Evolutionary conservation across 2,797 vertebrate genomes (phyloP).

Genomic region (Peromyscus nudipes): DNA sequence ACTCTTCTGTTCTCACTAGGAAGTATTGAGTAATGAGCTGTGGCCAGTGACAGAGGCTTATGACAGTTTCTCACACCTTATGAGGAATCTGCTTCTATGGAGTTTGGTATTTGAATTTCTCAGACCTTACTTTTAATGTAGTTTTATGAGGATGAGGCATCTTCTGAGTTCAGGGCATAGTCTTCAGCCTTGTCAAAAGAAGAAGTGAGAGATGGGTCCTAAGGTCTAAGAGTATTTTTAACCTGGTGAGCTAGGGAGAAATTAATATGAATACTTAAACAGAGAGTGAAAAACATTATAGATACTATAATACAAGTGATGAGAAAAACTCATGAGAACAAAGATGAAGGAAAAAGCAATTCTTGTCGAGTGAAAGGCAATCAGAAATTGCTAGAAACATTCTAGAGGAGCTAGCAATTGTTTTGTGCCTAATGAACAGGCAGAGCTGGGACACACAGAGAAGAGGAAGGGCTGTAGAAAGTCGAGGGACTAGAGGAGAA

Average conservation of each 20-base stretch:
- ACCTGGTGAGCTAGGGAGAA: not conserved
- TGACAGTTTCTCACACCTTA: not conserved
- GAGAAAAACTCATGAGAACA: not conserved
- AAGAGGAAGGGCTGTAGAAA: not conserved
- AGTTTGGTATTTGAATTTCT: not conserved
- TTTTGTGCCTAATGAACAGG: not conserved
- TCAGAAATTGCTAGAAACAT: not conserved
- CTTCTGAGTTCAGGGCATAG: not conserved
- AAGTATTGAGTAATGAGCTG: not conserved
- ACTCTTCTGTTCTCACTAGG: not conserved
- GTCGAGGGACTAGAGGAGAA: not conserved
- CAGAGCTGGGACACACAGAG: not conserved
- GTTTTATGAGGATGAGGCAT: not conserved
- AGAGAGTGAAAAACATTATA: not conserved
- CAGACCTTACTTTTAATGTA: not conserved
- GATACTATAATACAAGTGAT: not conserved
- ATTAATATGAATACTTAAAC: not conserved
- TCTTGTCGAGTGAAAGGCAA: not conserved
- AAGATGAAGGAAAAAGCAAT: slow-evolving; percentile 24
- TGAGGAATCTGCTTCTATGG: not conserved
- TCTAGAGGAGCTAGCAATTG: not conserved
- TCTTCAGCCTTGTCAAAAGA: not conserved
- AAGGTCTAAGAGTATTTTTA: not conserved
- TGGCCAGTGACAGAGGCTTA: not conserved
- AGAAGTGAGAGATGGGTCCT: not conserved